Conservation (phyloP, 2,797 vertebrate genomes). For the Chelon auratus region DNA sequence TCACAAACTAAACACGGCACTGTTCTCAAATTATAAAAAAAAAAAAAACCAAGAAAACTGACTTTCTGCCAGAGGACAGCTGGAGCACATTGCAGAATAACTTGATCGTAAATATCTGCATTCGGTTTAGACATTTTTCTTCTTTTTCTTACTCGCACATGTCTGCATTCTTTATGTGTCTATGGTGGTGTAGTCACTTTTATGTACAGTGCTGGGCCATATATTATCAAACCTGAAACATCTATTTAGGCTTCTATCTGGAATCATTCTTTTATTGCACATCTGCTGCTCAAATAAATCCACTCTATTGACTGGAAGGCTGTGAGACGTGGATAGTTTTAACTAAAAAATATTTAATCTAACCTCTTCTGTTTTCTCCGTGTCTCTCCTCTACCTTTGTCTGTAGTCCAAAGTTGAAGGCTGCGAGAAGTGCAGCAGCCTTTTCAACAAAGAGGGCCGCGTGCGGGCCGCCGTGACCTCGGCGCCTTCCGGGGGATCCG, state of each 20-base stretch:
- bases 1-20: conserved; percentile 13
- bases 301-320: no score
- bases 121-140: neutral
- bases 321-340: no score
- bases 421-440: conserved; percentile 94
- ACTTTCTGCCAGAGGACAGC: neutral
- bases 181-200: neutral
- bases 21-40: neutral
- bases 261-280: neutral
- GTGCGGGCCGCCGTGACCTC: conserved; percentile 81
- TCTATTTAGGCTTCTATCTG: neutral
- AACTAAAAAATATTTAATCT: neutral
- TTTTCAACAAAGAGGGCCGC: conserved; percentile 95
- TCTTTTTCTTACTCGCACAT: neutral
- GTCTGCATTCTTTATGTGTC: neutral
- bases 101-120: conserved; percentile 1
- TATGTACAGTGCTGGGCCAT: neutral
- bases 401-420: conserved; percentile 93
- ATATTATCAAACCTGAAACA: neutral
- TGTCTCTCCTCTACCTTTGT: neutral
- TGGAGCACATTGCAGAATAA: neutral
- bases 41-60: conserved; percentile 5
- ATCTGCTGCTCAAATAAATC: neutral
- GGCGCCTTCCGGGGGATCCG: conserved; percentile 76
- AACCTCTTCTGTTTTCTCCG: conserved; percentile 2